Evolutionary conservation across 2,888 invertebrate species (phyloP), one percentile per base, ranked within the genome.

Genomic region (Caradrina clavipalpis): DNA sequence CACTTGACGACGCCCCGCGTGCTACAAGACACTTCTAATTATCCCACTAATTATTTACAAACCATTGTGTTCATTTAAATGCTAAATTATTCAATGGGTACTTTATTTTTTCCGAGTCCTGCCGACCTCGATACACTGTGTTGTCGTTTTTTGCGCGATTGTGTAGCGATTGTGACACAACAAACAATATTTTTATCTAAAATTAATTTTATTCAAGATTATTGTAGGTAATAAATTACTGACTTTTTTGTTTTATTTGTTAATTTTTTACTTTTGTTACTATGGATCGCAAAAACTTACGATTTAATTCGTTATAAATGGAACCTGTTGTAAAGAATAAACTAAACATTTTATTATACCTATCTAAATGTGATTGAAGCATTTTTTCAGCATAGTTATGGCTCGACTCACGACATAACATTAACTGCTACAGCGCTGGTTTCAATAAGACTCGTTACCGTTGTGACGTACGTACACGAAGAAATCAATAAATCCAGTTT

Each of bases 11-110:
- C 19, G 31, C 17, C 70, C 51, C 26, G 56, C 56, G 61, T 58
- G 49, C 21, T 47, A 55, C 47, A 22, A 60, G 58, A 58, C 51
- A 56, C 7, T 57, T 11, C 39, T 61, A 26, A 72, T 61, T 65
- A 50, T 31, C 62, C n/a, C 19, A 39, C n/a, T 69, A 58, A 60
- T 62, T 39, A 69, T 50, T 42, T 58, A 42, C 22, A 47, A 51
- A 39, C 76, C 47, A 77, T 77, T 77, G 61, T 64, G 54, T 69
- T 35, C 63, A 79, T 60, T 79, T 60, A 63, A 73, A 75, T 65
- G 67, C 47, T 45, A 65, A 69, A 69, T 64, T 62, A 69, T 80
- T 80, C 69, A 77, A 65, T 79, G 31, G 57, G 0, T 64, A 64
- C 64, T 75, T 64, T 2, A 63, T 69, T 77, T 80, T 76, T 80